These are phyloP conservation scores for Drosophila nigritarsus DNA, from an alignment of 2,888 invertebrate species.

Conservation along the genomic window DNA sequence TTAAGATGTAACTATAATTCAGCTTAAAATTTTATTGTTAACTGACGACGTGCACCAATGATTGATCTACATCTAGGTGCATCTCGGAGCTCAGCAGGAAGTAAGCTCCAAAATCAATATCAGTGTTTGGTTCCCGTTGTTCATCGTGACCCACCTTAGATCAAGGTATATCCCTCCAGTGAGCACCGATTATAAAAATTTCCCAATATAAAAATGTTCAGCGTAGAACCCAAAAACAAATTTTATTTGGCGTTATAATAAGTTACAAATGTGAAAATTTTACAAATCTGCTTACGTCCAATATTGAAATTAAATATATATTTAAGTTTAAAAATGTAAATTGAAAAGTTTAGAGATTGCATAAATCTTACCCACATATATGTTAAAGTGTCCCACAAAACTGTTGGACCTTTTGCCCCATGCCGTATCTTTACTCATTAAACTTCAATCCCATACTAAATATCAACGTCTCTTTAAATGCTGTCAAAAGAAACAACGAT, in stretches of 20 bases:
- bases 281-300: conserved; percentile 63
- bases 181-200: background rate
- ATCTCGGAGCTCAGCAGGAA: background rate
- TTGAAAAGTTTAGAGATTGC: conserved; percentile 20
- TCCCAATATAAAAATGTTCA: conserved; percentile 3
- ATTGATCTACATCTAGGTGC: background rate
- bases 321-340: conserved; percentile 23
- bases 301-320: conserved; percentile 35
- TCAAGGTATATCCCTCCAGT: conserved; percentile 1
- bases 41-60: background rate
- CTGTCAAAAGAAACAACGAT: conserved; percentile 73
- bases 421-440: conserved; percentile 17
- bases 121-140: background rate
- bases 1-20: background rate
- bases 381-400: conserved; percentile 45
- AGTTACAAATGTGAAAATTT: conserved; percentile 35
- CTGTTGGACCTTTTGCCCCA: conserved; percentile 33
- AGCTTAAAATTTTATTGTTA: background rate
- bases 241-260: conserved; percentile 49
- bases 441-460: conserved; percentile 55
- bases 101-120: background rate
- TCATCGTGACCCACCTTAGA: background rate
- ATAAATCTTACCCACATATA: conserved; percentile 53
- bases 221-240: conserved; percentile 39
- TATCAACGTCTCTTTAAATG: conserved; percentile 40